Base-by-base conservation (phyloP, 2,113 vertebrate genomes). In the Ameiurus melas region DNA sequence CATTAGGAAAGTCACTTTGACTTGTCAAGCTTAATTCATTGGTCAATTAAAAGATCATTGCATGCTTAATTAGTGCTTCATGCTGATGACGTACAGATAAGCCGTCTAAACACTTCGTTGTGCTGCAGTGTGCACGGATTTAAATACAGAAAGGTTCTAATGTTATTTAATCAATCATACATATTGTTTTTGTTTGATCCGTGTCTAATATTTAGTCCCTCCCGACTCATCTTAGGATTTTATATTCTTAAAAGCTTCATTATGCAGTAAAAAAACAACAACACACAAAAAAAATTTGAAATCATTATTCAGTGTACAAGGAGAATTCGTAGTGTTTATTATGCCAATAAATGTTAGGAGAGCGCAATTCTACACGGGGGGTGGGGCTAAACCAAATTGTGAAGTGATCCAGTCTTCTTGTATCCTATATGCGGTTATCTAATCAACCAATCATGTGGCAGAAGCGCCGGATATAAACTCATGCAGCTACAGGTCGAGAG, bases 1-100 rank as follows among this genome's bases (percentile, higher is more conserved):
- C 20, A 53, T 83, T 81, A 51, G 73, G 27, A 55, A 85, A 84
- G 68, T 89, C 27, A 25, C 53, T 88, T 86, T 53, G 77, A 87
- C 81, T 57, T 84, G 75, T 89, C 75, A 57, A 78, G 87, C 77
- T 73, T 87, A 60, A 79, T 90, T 90, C 85, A 73, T 87, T 70
- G 16, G 68, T 55, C 81, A 88, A 84, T 90, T 90, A 90, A 85
- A 87, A 88, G 43, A 79, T 85, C 60, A 87, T 85, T 89, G 77
- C 27, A 9, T 68, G 47, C 43, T 66, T 87, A 87, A 91, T 89
- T 83, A 75, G 81, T 86, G 55, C 89, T 82, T 27, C 81, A 87
- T 77, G 66, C 82, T 80, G 87, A 75, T 81, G 75, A 90, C 66
- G 60, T 75, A 70, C 66, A 9, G 60, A 91, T 85, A 64, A 89